Evolutionary conservation across 37 sponge, comb jelly and placozoan genomes (phyloP).

Genomic region (Axinella damicornis): DNA sequence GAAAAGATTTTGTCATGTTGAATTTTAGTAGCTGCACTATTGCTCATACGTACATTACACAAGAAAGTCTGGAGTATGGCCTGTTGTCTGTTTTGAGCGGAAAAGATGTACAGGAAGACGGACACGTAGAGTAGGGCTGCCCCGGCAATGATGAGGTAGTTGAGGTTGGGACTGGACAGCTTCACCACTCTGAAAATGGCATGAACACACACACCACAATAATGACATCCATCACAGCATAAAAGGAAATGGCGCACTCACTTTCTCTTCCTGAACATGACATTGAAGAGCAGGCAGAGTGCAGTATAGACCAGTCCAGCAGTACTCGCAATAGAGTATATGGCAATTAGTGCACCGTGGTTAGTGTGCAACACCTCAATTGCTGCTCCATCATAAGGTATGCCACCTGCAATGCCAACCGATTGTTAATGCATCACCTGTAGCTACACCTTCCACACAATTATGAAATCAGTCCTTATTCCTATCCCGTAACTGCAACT

Average conservation of each 20-base stretch:
- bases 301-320: constrained; percentile 5
- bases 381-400: too few species aligned
- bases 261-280: background rate
- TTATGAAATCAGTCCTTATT: too few species aligned
- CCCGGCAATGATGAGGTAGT: background rate
- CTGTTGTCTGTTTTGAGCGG: background rate
- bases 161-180: constrained; percentile 10
- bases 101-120: background rate
- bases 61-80: background rate
- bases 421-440: too few species aligned
- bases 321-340: background rate
- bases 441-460: too few species aligned
- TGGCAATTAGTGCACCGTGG: too few species aligned
- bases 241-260: too few species aligned
- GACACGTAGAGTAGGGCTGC: background rate
- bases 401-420: too few species aligned
- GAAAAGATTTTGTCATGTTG: too few species aligned
- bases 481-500: too few species aligned
- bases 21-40: background rate
- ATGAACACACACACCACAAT: too few species aligned
- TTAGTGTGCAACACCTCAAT: too few species aligned
- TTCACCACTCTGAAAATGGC: background rate
- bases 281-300: constrained; percentile 5
- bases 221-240: too few species aligned
- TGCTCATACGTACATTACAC: background rate